Base-by-base conservation (phyloP, 2,888 invertebrate genomes). In the Netelia fuscicornis region DNA sequence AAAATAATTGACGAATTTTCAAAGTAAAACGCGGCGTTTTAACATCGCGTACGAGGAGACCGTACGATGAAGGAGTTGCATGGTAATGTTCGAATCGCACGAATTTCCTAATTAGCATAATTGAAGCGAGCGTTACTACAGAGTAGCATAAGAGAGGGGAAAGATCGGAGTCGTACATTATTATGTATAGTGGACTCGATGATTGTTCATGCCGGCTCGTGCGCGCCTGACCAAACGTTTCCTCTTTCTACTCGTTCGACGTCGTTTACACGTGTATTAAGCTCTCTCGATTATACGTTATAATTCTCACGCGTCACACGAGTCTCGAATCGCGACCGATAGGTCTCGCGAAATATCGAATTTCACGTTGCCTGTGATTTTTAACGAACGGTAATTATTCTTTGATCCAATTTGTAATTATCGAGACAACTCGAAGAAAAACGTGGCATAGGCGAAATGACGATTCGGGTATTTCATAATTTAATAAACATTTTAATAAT, bases 51-150 rank as follows among this genome's bases (percentile, higher is more conserved):
- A 60, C 6, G 25, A 58, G 60, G 64, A 64, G 42, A 70, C 30
- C 71, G 64, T 25, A 25, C 44, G 52, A 60, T 64, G 70, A 87
- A 88, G 88, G 86, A 89, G 87, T 85, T 85, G 84, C 86, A 86
- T 86, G 87, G 86, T 71, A 81, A 65, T 85, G 81, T 88, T 79
- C 76, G 80, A 81, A 86, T 87, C 85, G 80, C 62, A 75, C 76
- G 76, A 89, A 87, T 88, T 88, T 84, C 81, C 87, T 88, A 89
- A 89, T 89, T 88, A 86, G 70, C 86, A 82, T 86, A 87, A 89
- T 87, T 86, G 79, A 76, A 74, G 52, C 23, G 72, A 62, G 52
- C 72, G 75, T 76, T 48, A 65, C 17, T 9, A 60, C 62, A 13
- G 68, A 58, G 62, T 52, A 58, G 81, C 75, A 23, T 37, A 62